These are phyloP conservation scores for Caenorhabditis macrosperma DNA, from an alignment of 2,888 invertebrate species.

Conservation along the genomic window DNA sequence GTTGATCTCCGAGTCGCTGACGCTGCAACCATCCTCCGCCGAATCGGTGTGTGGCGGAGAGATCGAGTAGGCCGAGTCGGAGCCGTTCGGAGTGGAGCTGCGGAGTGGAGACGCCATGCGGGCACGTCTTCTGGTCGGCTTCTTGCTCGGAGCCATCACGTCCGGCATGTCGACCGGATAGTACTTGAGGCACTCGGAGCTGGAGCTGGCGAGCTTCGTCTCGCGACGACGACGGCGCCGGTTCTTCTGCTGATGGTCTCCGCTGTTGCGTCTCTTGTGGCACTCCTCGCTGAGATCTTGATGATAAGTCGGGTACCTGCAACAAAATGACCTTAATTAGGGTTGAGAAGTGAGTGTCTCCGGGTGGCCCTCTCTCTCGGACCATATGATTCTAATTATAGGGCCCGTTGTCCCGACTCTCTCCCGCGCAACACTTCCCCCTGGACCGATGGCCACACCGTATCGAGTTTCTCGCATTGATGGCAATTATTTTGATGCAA, in stretches of 20 bases:
- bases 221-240: constrained; percentile 42
- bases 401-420: constrained; percentile 21
- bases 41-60: constrained; percentile 70
- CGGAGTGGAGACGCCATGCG: constrained; percentile 46
- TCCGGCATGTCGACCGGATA: constrained; percentile 72
- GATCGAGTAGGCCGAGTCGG: constrained; percentile 70
- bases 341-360: constrained; percentile 12
- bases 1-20: constrained; percentile 60
- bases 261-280: constrained; percentile 8
- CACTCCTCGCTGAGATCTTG: constrained; percentile 46
- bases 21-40: constrained; percentile 50
- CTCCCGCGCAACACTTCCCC: constrained; percentile 37
- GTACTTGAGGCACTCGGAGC: constrained; percentile 72
- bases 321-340: constrained; percentile 31
- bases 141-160: constrained; percentile 28
- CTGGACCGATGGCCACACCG: constrained; percentile 10
- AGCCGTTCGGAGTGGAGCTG: constrained; percentile 66
- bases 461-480: constrained; percentile 28
- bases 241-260: constrained; percentile 9
- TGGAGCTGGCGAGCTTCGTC: constrained; percentile 44
- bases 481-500: constrained; percentile 9
- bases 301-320: constrained; percentile 59
- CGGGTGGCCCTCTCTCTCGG: neutral
- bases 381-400: constrained; percentile 54
- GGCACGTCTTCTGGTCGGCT: constrained; percentile 30